Percentiles rank a stretch among this genome's conserved stretches.
These are phyloP conservation scores for Petrocephalus sullivani DNA, from an alignment of 2,797 vertebrate genomes.

Conservation along the genomic window DNA sequence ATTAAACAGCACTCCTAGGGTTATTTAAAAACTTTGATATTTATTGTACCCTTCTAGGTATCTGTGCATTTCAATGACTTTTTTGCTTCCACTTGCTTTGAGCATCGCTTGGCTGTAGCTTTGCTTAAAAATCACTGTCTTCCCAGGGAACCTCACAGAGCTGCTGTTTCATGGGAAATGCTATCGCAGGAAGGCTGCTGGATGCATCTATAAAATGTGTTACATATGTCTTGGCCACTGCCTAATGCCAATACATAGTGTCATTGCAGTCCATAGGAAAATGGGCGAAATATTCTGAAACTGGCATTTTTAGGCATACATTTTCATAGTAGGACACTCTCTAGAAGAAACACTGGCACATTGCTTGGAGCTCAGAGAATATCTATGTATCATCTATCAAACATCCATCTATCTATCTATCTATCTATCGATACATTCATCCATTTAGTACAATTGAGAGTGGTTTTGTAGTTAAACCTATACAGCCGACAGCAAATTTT, in stretches of 20 bases:
- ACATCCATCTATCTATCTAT: background rate
- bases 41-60: background rate
- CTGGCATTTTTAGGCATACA: background rate
- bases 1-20: background rate
- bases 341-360: background rate
- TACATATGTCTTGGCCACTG: background rate
- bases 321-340: background rate
- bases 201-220: background rate
- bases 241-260: background rate
- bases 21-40: background rate
- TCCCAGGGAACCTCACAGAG: background rate
- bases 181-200: background rate
- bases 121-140: conserved; percentile 7
- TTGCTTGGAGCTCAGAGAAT: background rate
- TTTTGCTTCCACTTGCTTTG: background rate
- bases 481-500: background rate
- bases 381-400: background rate
- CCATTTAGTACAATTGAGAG: background rate
- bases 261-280: background rate
- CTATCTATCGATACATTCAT: too few species aligned
- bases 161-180: background rate
- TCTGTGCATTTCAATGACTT: background rate
- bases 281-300: background rate
- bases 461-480: background rate
- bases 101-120: background rate